Base-by-base conservation (phyloP, 2,888 invertebrate genomes). In the Melangyna quadrimaculata region DNA sequence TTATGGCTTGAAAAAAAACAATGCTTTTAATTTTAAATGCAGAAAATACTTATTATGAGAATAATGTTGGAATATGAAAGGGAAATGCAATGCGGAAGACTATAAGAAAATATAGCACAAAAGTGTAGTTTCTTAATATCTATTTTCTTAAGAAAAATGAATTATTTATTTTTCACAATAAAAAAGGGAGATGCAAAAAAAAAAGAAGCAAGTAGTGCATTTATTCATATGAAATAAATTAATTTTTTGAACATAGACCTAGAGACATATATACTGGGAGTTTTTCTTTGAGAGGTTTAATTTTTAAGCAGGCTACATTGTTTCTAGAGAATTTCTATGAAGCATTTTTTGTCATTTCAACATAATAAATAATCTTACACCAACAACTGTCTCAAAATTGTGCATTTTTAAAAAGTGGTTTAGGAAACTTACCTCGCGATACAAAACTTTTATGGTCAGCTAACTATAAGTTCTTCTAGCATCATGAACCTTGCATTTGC, bases 41-140 rank as follows among this genome's bases (percentile, higher is more conserved):
- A 63, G 5, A 43, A 27, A 48, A 48, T 5, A 48, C 1, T 22
- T 22, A 37, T 1, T 9, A 53, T 17, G 29, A n/a, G 17, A 2
- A 12, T 5, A 0, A 17, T n/a, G 1, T 9, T 55, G 0, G 27
- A 5, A 0, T 53, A 27, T 37, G 7, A 27, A 61, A 40, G n/a
- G 40, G 24, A n/a, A 40, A 61, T n/a, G 19, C 32, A 19, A 65
- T 65, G 65, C 65, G 65, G 65, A 65, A 65, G 63, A 43, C 12
- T 40, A 29, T 29, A 24, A 27, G 10, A 29, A 63, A 63, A 63
- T 32, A 22, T 32, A 22, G 32, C 14, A 57, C 32, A 57, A 17
- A 57, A n/a, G 22, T 19, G 35, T 5, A 35, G 8, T 57, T 57
- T 57, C 57, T 57, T 57, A 57, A 57, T 57, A 22, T 59, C 22